A percentile compares a stretch with the other conserved stretches of the same genome.
Evolutionary conservation across 2,797 vertebrate genomes (phyloP).

Genomic region (Carduelis carduelis): DNA sequence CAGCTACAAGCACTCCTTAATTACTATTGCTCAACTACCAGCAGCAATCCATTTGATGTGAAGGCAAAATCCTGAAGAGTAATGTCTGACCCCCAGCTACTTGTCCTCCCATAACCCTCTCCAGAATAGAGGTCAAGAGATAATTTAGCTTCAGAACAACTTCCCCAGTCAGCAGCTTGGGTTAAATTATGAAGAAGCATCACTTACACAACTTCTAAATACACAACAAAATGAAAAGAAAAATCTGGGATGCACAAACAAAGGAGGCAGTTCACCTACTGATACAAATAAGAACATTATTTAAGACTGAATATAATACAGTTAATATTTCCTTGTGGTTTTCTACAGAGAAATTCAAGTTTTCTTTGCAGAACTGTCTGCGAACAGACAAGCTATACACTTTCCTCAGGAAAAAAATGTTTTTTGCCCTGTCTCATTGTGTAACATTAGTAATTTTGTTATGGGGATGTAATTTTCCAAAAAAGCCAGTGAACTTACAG

Average conservation of each 20-base stretch:
- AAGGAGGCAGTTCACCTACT: not conserved
- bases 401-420: not conserved
- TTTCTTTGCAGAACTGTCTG: not conserved
- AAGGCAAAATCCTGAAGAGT: slow-evolving; percentile 32
- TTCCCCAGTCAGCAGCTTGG: not conserved
- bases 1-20: slow-evolving; percentile 5
- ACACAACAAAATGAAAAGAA: not conserved
- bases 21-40: slow-evolving; percentile 25
- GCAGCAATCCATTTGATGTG: not conserved
- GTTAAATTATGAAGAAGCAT: not conserved
- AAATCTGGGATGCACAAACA: not conserved
- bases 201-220: not conserved
- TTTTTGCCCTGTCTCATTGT: not conserved
- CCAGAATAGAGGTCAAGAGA: slow-evolving; percentile 21
- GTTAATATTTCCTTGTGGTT: not conserved
- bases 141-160: slow-evolving; percentile 28
- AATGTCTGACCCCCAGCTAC: not conserved
- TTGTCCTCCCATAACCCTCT: not conserved
- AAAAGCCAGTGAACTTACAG: not conserved
- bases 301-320: not conserved
- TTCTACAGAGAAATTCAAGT: not conserved
- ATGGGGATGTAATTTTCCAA: not conserved
- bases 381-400: not conserved
- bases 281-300: not conserved
- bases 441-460: not conserved